phyloP scores from a whole-genome alignment of 2,888 invertebrate genomes.

The Aradus depressus region DNA sequence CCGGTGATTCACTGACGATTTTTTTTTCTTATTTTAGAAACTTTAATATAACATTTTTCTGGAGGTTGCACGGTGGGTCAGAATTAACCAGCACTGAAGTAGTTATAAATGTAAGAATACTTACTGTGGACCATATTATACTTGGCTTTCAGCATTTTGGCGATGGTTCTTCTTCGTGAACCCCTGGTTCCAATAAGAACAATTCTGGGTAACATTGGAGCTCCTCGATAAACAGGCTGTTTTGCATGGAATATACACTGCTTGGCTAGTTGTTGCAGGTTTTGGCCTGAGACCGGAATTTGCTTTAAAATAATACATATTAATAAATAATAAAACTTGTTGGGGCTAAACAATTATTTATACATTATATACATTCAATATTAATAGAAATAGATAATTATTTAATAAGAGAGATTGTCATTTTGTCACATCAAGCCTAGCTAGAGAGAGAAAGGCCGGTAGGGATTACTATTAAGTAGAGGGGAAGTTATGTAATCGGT shows the following conservation, averaged over 20 bases:
- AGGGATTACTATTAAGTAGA: no score
- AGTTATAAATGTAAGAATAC: conserved; percentile 5
- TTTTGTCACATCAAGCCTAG: no score
- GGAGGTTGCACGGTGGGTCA: neutral
- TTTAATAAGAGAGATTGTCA: no score
- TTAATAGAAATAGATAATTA: no score
- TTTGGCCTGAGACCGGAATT: conserved; percentile 35
- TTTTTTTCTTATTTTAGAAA: no score
- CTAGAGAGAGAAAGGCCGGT: no score
- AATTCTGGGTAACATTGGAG: conserved; percentile 47
- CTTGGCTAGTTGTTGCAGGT: conserved; percentile 36
- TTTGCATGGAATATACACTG: conserved; percentile 37
- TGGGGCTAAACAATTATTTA: no score
- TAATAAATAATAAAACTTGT: no score
- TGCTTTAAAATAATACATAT: no score
- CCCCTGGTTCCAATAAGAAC: conserved; percentile 49
- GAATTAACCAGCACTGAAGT: neutral
- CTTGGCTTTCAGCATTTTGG: conserved; percentile 40
- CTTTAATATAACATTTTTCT: neutral
- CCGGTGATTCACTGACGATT: no score
- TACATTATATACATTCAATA: no score
- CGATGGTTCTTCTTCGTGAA: conserved; percentile 46
- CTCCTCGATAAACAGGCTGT: conserved; percentile 36
- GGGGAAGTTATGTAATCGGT: no score
- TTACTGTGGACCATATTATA: conserved; percentile 45